Evolutionary conservation across 2,113 vertebrate genomes (phyloP), one percentile per base, ranked within the genome.

Genomic region (Colinus virginianus): DNA sequence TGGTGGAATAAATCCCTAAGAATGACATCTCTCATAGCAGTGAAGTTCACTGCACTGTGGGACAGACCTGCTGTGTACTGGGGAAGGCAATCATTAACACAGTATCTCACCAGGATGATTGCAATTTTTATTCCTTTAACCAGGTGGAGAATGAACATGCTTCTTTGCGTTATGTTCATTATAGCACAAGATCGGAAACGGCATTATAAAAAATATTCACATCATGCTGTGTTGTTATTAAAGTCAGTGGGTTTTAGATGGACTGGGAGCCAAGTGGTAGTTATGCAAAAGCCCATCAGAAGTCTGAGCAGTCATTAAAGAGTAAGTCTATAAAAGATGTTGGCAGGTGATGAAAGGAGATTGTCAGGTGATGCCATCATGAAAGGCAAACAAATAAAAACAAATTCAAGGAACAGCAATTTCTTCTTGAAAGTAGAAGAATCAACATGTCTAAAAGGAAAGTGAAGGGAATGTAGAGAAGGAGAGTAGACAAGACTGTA

Each of bases 341-440:
- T 89, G 91, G 28, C 63, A 93, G 64, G 25, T 82, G 78, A 90
- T 87, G 68, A 84, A 87, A 87, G 34, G 75, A 64, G 72, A 56
- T 83, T 83, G 38, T 79, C 91, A 92, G 93, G 87, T 87, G 89
- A 77, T 85, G 38, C 18, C 81, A 83, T 32, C 71, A 84, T 0
- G 0, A 78, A 87, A 90, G 51, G 62, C 46, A 95, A 87, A 87
- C 51, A 94, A 95, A 90, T 67, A 86, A 90, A 94, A 93, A 90
- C 77, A 87, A 94, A 80, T 49, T 66, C 76, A 89, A 36, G 51
- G 76, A 85, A 58, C 7, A 76, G 38, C 2, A 51, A 74, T 92
- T 93, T 89, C 55, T 55, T 82, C 90, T 71, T 87, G 61, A 92
- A 94, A n/a, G 63, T 36, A 75, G 64, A 88, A 90, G 84, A 87